Evolutionary conservation across 2,888 invertebrate species (phyloP), one percentile per base, ranked within the genome.

Genomic region (Scaptomyza caliginosa): DNA sequence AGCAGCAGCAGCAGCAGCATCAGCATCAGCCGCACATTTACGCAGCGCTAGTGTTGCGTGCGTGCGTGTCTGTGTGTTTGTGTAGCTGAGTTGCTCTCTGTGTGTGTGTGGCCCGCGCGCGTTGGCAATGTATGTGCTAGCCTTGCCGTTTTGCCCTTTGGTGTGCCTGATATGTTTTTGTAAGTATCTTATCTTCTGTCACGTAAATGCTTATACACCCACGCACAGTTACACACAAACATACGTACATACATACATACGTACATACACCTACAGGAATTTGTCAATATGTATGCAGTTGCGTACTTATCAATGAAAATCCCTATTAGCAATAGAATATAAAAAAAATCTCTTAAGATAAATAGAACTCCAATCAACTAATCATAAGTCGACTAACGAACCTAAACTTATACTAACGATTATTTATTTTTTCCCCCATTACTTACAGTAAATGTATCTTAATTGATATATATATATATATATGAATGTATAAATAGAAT

Each of bases 121-220:
- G 57, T 48, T 67, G 85, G 79, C 85, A 86, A 86, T 82, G 81
- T 82, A 82, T 86, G 79, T 72, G 73, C 63, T 73, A 71, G 73
- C 84, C 77, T 83, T 86, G 68, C 76, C 81, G 71, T 77, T 88
- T 70, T 79, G 88, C 74, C 68, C 88, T 69, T 78, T 86, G 71
- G 81, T 88, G 77, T 89, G 80, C 67, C 58, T 85, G 57, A 58
- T 87, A 57, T 85, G 70, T 64, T 70, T 81, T 64, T 72, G 86
- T 88, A 74, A 78, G 88, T 88, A 77, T 75, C 63, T 24, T 58
- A 55, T 52, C 60, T 68, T 34, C 50, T 69, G 68, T 81, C 58
- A 65, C 69, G 65, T 68, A 58, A 45, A 48, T 28, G 42, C 32
- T 36, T n/a, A 34, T 23, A 51, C 19, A 55, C 46, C 39, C n/a